Conservation (phyloP, 1,140 invertebrate species). For the Tribolium castaneum region DNA sequence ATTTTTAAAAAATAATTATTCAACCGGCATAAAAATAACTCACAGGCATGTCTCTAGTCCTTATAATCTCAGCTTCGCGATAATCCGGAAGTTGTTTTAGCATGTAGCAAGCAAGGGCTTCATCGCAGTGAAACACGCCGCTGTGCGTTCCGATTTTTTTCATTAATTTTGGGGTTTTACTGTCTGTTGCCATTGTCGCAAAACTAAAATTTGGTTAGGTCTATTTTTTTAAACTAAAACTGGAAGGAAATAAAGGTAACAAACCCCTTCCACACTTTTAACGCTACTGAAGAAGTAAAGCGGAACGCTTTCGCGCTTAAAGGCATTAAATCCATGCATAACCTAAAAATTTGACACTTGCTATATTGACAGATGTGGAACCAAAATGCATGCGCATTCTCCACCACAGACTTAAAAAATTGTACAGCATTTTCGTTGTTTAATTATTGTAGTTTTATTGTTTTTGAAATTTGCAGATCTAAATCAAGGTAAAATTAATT, state of each 20-base stretch:
- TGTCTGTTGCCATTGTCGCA: conserved; percentile 58
- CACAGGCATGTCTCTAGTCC: conserved; percentile 70
- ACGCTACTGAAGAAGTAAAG: background rate
- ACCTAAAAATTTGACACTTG: background rate
- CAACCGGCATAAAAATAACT: conserved; percentile 1
- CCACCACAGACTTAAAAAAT: too few relatives aligned
- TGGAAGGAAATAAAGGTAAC: background rate
- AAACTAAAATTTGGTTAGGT: conserved; percentile 55
- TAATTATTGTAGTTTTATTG: too few relatives aligned
- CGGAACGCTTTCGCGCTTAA: conserved; percentile 12
- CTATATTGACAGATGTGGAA: too few relatives aligned
- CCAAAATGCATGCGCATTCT: too few relatives aligned
- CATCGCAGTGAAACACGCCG: conserved; percentile 95
- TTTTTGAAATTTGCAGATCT: too few relatives aligned
- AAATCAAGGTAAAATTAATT: too few relatives aligned
- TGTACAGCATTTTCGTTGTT: too few relatives aligned
- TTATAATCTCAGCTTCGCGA: conserved; percentile 83
- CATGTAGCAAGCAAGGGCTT: conserved; percentile 93
- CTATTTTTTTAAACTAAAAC: background rate
- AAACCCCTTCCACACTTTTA: conserved; percentile 44
- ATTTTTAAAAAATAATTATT: background rate
- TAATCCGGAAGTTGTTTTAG: conserved; percentile 85
- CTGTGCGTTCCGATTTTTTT: conserved; percentile 81
- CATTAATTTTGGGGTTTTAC: conserved; percentile 52
- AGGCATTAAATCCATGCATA: conserved; percentile 24